Conservation (phyloP, 2,113 vertebrate species). For the Tonatia bakeri region DNA sequence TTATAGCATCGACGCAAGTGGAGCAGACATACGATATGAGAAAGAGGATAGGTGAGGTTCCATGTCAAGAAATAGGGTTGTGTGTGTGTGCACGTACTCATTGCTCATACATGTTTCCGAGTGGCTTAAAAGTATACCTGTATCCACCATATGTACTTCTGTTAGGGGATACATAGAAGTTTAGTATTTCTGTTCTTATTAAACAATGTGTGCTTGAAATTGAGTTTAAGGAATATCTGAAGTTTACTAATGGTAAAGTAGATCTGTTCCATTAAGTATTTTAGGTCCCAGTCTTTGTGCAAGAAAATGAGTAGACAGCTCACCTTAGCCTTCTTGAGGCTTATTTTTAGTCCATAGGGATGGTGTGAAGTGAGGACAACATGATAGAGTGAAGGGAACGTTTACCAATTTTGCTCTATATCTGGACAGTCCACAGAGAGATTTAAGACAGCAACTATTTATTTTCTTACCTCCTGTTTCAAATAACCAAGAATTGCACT, state of each 20-base stretch:
- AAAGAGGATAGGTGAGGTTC: background rate
- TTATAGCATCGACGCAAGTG: background rate
- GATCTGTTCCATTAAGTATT: background rate
- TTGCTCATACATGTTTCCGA: background rate
- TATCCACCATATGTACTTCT: background rate
- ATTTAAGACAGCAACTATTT: background rate
- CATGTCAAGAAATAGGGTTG: background rate
- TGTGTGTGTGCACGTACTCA: background rate
- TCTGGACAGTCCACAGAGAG: background rate
- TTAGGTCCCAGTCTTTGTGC: background rate
- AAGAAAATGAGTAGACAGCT: background rate
- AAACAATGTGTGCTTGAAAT: background rate
- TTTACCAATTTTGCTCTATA: background rate
- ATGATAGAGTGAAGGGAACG: background rate
- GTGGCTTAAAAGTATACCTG: background rate
- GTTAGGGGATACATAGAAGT: background rate
- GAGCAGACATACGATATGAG: background rate
- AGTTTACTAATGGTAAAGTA: background rate
- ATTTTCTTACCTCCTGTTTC: background rate
- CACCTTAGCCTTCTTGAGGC: background rate
- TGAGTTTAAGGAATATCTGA: slow-evolving; percentile 9
- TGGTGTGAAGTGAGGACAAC: background rate
- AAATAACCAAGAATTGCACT: background rate
- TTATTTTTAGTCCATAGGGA: background rate
- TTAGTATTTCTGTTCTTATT: background rate